phyloP scores from a whole-genome alignment of 2,797 vertebrate species.

The Pseudopleuronectes americanus region DNA sequence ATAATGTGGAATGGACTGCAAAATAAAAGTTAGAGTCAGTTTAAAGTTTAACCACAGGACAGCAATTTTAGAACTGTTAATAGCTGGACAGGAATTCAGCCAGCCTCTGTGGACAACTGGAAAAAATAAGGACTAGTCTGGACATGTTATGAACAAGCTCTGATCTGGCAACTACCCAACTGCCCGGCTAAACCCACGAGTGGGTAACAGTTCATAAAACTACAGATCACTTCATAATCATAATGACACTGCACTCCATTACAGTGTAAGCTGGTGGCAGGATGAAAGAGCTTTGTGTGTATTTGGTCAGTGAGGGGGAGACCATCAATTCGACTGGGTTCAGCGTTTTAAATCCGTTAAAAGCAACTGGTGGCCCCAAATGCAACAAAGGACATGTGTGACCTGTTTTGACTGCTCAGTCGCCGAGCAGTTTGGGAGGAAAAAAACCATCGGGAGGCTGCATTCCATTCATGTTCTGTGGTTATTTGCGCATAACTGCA shows the following conservation, averaged over 20 bases:
- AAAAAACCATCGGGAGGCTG: slow-evolving; percentile 17
- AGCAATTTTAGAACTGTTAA: slow-evolving; percentile 38
- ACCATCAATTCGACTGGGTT: slow-evolving; percentile 35
- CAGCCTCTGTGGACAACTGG: slow-evolving; percentile 29
- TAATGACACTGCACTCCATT: slow-evolving; percentile 54
- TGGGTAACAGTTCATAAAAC: slow-evolving; percentile 60
- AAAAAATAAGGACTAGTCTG: slow-evolving; percentile 61
- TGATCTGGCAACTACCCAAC: slow-evolving; percentile 53
- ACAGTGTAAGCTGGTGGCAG: slow-evolving; percentile 46
- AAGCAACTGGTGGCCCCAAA: slow-evolving; percentile 64
- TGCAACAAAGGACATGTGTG: slow-evolving; percentile 62
- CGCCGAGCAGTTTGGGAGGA: slow-evolving; percentile 51
- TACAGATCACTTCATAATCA: slow-evolving; percentile 55
- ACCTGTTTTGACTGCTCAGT: slow-evolving; percentile 69
- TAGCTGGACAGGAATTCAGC: slow-evolving; percentile 42
- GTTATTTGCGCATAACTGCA: slow-evolving; percentile 67
- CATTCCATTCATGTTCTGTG: slow-evolving; percentile 73
- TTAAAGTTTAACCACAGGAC: slow-evolving; percentile 3
- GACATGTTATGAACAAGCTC: slow-evolving; percentile 67
- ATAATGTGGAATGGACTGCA: not conserved
- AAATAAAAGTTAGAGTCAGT: slow-evolving; percentile 5
- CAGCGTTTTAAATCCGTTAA: slow-evolving; percentile 67
- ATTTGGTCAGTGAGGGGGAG: slow-evolving; percentile 34
- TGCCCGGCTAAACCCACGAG: slow-evolving; percentile 54
- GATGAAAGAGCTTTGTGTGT: slow-evolving; percentile 51